Conservation (phyloP, 2,113 vertebrate genomes). For the Tautogolabrus adspersus region DNA sequence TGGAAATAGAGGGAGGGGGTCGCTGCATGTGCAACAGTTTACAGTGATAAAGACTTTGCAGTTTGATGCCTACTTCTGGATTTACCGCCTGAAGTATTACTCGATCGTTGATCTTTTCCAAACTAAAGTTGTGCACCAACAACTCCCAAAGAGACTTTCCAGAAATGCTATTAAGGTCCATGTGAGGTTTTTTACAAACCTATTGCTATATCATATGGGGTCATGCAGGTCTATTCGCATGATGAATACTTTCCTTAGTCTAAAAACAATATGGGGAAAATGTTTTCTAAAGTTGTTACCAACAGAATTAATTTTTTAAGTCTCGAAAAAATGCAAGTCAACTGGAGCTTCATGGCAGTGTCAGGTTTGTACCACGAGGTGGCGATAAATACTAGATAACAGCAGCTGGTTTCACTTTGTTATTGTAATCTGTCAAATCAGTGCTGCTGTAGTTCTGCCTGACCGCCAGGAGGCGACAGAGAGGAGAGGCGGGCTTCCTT, state of each 20-base stretch:
- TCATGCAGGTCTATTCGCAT: too few relatives aligned
- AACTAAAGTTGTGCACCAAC: too few relatives aligned
- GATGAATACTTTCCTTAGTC: too few relatives aligned
- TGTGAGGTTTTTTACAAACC: background rate
- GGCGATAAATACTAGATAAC: conserved; percentile 21
- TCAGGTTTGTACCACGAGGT: background rate
- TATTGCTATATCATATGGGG: background rate
- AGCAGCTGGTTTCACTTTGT: conserved; percentile 37
- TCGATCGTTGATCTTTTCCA: too few relatives aligned
- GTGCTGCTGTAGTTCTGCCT: conserved; percentile 2
- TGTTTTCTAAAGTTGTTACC: background rate
- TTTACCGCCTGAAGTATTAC: too few relatives aligned
- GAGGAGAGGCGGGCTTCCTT: conserved; percentile 18
- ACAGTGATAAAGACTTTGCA: too few relatives aligned
- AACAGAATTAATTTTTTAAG: too few relatives aligned
- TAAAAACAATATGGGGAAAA: background rate
- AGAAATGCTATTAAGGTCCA: too few relatives aligned
- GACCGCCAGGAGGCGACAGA: conserved; percentile 28
- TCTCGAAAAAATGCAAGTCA: background rate
- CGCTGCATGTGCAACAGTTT: background rate
- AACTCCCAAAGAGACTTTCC: background rate
- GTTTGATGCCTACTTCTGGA: too few relatives aligned
- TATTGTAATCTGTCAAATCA: conserved; percentile 1
- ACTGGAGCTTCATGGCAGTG: background rate
- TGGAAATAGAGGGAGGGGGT: background rate